Evolutionary conservation across 2,888 invertebrate species (phyloP), one percentile per base, ranked within the genome.

Genomic region (Amphipoea oculea): DNA sequence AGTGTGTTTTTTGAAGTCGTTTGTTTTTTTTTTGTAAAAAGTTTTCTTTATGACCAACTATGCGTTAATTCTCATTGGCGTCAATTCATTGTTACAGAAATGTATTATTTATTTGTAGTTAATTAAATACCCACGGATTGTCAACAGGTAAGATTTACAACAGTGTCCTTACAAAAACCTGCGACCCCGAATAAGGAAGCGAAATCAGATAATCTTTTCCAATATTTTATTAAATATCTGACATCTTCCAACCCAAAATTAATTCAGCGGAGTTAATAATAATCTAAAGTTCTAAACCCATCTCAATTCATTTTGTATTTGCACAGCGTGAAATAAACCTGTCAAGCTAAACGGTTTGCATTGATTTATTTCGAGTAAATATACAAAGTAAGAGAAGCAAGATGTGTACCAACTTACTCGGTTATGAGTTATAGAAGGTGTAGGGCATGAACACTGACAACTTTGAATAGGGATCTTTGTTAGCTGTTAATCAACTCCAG

Each of bases 251-350:
- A 81, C 73, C 45, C 11, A 75, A 74, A 84, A 86, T 86, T 86
- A 75, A 81, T 74, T 68, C 17, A 54, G 66, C 62, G 9, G 6
- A 79, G 40, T 77, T 83, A 72, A 84, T 83, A 72, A 84, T 78
- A 84, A 81, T 76, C 71, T 76, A 68, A 74, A 76, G 51, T 85
- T 82, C 81, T 87, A 85, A 76, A 81, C 78, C 85, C 66, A 74
- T 87, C 87, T 86, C 87, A 87, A 86, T 86, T 81, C 78, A 87
- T 87, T 87, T 85, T 87, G 85, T 81, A 81, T 87, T 84, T 86
- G 78, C 81, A 71, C 81, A 87, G 86, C 89, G 86, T 90, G 88
- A 88, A 89, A 88, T 89, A 86, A 90, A 89, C 82, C 86, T 86
- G 88, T 88, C 90, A 85, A 86, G 84, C 80, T 83, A 81, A 85